Conservation (phyloP, 1,140 invertebrate genomes). For the Aphelenchoides fujianensis region DNA sequence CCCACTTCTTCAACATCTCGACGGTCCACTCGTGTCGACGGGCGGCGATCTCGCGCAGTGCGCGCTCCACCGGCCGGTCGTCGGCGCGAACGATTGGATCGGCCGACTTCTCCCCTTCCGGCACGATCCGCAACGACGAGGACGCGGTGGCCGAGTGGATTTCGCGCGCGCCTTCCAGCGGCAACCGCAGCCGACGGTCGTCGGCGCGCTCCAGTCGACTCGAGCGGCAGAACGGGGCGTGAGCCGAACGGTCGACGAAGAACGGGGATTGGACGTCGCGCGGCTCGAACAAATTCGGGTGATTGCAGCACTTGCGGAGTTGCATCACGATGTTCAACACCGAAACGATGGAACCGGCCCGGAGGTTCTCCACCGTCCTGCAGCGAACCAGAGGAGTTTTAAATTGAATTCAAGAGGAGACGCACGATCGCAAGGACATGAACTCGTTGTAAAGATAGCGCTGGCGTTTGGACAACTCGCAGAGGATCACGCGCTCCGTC, state of each 20-base stretch:
- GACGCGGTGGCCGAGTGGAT: no score
- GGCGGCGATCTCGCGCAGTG: not conserved
- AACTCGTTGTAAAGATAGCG: constrained; percentile 98
- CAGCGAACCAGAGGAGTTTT: constrained; percentile 56
- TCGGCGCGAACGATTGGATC: no score
- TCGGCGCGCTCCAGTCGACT: not conserved
- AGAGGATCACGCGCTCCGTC: constrained; percentile 94
- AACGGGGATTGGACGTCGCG: constrained; percentile 73
- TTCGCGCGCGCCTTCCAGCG: no score
- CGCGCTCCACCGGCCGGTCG: no score
- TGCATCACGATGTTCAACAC: constrained; percentile 99
- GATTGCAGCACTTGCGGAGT: constrained; percentile 97
- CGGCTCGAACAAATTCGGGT: constrained; percentile 97
- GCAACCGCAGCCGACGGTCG: no score
- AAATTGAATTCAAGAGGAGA: no score
- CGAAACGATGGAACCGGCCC: constrained; percentile 87
- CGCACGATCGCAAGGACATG: constrained; percentile 92
- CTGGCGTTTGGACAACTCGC: constrained; percentile 90
- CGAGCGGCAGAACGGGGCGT: not conserved
- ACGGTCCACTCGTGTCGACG: constrained; percentile 21
- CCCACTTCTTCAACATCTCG: constrained; percentile 30
- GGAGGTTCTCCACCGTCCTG: constrained; percentile 90
- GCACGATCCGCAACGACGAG: no score
- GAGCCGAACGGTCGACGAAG: not conserved
- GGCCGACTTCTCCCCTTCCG: no score